Percentiles rank a stretch among this genome's conserved stretches.
Evolutionary conservation across 2,888 invertebrate genomes (phyloP).

Genomic region (Ormyrus labotus): DNA sequence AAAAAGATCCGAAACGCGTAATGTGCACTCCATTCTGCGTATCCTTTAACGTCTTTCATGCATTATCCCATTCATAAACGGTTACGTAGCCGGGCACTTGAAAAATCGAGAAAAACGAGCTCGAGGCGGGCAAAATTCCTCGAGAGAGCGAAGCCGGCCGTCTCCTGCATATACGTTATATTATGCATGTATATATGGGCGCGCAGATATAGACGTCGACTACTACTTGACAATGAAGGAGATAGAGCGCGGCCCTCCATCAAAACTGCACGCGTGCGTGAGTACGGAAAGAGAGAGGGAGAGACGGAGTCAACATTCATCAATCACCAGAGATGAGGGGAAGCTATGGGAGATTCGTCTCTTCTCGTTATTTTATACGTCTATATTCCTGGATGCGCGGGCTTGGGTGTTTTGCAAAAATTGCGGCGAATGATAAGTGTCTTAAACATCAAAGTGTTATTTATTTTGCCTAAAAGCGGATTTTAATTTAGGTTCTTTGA

Average conservation of each 20-base stretch:
- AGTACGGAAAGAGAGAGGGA: not conserved
- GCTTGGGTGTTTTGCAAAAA: too few relatives aligned
- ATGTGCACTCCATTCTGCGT: not conserved
- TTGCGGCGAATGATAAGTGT: too few relatives aligned
- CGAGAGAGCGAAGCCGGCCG: not conserved
- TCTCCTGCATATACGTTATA: not conserved
- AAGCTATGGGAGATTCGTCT: conserved; percentile 12
- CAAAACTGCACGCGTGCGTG: conserved; percentile 19
- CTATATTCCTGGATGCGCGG: conserved; percentile 8
- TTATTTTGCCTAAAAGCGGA: not conserved
- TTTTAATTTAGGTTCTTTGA: not conserved
- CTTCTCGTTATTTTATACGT: conserved; percentile 17
- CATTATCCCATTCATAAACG: conserved; percentile 30
- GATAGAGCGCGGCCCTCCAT: conserved; percentile 43
- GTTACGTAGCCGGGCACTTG: not conserved
- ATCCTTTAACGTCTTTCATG: conserved; percentile 22
- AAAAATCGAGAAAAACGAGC: conserved; percentile 1
- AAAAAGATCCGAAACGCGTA: too few relatives aligned
- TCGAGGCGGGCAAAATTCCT: not conserved
- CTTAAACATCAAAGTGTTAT: too few relatives aligned
- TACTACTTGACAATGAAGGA: conserved; percentile 35
- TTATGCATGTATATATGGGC: not conserved
- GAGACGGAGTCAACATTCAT: conserved; percentile 23
- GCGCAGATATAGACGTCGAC: not conserved
- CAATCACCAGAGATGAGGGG: conserved; percentile 17